Percentiles rank a stretch among this genome's conserved stretches.
These are phyloP conservation scores for Ormia ochracea DNA, from an alignment of 2,888 invertebrate species.

Conservation along the genomic window DNA sequence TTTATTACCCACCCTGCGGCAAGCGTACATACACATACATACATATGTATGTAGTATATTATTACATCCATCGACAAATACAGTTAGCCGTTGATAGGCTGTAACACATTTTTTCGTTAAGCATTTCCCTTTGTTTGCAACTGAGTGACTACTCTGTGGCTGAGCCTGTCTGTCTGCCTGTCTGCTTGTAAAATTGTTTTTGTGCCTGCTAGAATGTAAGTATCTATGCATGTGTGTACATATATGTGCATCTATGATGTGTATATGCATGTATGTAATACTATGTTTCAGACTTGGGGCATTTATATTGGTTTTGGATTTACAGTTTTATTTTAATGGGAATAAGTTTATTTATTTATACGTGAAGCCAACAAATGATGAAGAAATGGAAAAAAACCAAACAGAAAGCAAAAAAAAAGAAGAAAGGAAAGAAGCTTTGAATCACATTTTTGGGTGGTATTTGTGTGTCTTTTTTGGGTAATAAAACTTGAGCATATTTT, in stretches of 20 bases:
- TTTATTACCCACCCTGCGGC: background rate
- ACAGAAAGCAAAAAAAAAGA: background rate
- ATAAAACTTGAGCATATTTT: slow-evolving; percentile 27
- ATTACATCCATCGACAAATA: no score
- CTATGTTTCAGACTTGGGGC: slow-evolving; percentile 39
- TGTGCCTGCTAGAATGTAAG: no score
- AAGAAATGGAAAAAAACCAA: background rate
- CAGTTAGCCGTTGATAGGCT: slow-evolving; percentile 27
- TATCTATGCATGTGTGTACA: no score
- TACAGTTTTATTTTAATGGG: slow-evolving; percentile 53
- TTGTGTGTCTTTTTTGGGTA: slow-evolving; percentile 38
- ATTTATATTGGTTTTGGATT: slow-evolving; percentile 55
- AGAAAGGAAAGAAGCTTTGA: slow-evolving; percentile 17
- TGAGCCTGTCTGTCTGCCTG: background rate
- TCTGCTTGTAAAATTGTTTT: background rate
- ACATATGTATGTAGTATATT: no score
- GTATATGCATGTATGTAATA: slow-evolving; percentile 5
- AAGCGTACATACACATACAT: background rate
- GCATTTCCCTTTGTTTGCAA: slow-evolving; percentile 20
- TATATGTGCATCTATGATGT: no score
- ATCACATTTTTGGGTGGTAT: slow-evolving; percentile 47
- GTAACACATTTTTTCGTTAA: slow-evolving; percentile 44
- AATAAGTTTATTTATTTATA: slow-evolving; percentile 39
- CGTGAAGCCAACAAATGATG: slow-evolving; percentile 11
- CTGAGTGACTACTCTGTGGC: slow-evolving; percentile 13